Conservation (phyloP, 2,113 vertebrate genomes). For the Hemichromis elongatus region DNA sequence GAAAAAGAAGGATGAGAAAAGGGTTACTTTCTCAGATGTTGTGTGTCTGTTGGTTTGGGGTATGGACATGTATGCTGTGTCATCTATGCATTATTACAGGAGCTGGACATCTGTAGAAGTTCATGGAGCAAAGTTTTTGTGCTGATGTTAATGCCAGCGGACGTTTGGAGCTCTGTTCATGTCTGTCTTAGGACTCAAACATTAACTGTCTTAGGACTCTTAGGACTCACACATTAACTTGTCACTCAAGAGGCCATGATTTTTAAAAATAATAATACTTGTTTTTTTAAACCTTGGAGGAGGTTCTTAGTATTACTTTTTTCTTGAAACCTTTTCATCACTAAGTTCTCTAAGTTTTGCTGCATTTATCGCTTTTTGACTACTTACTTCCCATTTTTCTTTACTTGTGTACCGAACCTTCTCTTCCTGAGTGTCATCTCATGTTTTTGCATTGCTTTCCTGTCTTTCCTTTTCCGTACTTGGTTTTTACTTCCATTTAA, state of each 20-base stretch:
- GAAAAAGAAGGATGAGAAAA: not conserved
- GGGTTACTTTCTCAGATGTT: not conserved
- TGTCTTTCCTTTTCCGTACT: not conserved
- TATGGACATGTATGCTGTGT: not conserved
- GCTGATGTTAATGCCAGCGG: not conserved
- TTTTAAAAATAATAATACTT: not conserved
- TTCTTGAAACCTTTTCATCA: not conserved
- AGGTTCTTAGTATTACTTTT: not conserved
- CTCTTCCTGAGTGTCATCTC: not conserved
- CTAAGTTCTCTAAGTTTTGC: not conserved
- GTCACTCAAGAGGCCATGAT: not conserved
- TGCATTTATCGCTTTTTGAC: not conserved
- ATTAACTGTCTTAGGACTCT: no score
- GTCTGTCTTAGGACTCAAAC: no score
- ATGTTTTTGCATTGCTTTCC: not conserved
- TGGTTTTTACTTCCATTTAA: not conserved
- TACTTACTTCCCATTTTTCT: not conserved
- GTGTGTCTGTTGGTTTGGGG: not conserved
- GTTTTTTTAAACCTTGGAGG: not conserved
- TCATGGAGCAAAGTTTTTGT: not conserved
- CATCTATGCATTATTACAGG: not conserved
- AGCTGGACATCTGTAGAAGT: not conserved
- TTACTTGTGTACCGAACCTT: not conserved
- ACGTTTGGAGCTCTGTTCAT: not conserved
- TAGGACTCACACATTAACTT: no score